Evolutionary conservation across 1,140 invertebrate species (phyloP).

Genomic region (Bombus waltoni): DNA sequence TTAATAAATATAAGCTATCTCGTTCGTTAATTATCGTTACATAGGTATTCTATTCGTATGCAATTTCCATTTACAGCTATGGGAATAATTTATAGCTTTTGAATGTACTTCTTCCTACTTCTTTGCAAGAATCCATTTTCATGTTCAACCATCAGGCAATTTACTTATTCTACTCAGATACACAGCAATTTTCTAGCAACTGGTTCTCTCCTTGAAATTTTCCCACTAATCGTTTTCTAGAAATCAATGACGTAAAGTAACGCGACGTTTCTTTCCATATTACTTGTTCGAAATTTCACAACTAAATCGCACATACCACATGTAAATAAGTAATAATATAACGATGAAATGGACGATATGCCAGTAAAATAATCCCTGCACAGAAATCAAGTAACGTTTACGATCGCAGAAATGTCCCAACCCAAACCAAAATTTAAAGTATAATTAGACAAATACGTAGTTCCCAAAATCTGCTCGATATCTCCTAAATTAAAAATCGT

Average conservation of each 20-base stretch:
- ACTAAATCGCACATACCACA: too few relatives aligned
- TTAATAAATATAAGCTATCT: neutral
- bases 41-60: too few relatives aligned
- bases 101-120: neutral
- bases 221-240: neutral
- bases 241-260: neutral
- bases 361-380: too few relatives aligned
- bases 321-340: too few relatives aligned
- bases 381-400: too few relatives aligned
- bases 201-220: neutral
- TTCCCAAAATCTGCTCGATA: too few relatives aligned
- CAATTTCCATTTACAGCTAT: neutral
- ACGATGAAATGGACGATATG: too few relatives aligned
- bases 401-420: too few relatives aligned
- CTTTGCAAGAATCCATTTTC: neutral
- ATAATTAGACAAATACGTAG: too few relatives aligned
- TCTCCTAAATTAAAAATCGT: too few relatives aligned
- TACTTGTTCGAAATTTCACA: neutral
- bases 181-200: neutral
- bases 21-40: neutral
- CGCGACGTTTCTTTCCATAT: neutral
- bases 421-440: too few relatives aligned
- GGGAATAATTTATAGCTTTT: neutral
- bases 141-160: neutral
- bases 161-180: neutral